Conservation (phyloP, 2,888 invertebrate species). For the Drosophila incognita region DNA sequence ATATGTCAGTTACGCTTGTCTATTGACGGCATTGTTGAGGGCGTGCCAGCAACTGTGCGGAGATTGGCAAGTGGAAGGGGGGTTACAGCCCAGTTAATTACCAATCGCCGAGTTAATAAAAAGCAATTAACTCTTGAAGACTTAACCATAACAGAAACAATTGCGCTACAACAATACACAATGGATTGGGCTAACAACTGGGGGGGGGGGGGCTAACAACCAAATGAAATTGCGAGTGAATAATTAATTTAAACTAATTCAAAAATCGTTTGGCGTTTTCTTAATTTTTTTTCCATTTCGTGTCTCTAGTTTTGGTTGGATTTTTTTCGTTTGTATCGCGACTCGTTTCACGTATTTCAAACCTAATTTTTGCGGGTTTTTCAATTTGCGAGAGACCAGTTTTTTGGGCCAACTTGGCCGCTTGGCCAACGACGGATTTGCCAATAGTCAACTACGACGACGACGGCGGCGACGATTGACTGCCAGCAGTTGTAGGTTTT, state of each 20-base stretch:
- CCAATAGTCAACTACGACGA: slow-evolving; percentile 54
- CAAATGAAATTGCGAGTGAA: slow-evolving; percentile 13
- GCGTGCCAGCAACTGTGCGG: slow-evolving; percentile 45
- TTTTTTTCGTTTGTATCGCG: slow-evolving; percentile 39
- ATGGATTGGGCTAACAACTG: slow-evolving; percentile 14
- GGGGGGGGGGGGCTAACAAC: neutral
- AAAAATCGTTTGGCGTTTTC: slow-evolving; percentile 37
- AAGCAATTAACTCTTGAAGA: slow-evolving; percentile 41
- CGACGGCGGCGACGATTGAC: slow-evolving; percentile 29
- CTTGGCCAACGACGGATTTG: slow-evolving; percentile 67
- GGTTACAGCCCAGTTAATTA: slow-evolving; percentile 32
- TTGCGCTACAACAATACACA: slow-evolving; percentile 25
- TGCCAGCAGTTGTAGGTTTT: slow-evolving; percentile 58
- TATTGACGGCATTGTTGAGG: slow-evolving; percentile 32
- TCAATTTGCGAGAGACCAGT: slow-evolving; percentile 73
- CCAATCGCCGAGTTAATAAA: slow-evolving; percentile 24
- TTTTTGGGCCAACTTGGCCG: slow-evolving; percentile 50
- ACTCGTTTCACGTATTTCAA: slow-evolving; percentile 56
- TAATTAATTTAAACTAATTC: neutral
- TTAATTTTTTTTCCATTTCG: slow-evolving; percentile 16
- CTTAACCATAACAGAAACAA: neutral
- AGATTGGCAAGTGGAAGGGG: slow-evolving; percentile 2
- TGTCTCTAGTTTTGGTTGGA: neutral
- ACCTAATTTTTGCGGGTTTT: slow-evolving; percentile 76
- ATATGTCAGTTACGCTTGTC: slow-evolving; percentile 73